These are phyloP conservation scores for Leptodirus hochenwartii DNA, from an alignment of 2,888 invertebrate genomes.

Conservation along the genomic window DNA sequence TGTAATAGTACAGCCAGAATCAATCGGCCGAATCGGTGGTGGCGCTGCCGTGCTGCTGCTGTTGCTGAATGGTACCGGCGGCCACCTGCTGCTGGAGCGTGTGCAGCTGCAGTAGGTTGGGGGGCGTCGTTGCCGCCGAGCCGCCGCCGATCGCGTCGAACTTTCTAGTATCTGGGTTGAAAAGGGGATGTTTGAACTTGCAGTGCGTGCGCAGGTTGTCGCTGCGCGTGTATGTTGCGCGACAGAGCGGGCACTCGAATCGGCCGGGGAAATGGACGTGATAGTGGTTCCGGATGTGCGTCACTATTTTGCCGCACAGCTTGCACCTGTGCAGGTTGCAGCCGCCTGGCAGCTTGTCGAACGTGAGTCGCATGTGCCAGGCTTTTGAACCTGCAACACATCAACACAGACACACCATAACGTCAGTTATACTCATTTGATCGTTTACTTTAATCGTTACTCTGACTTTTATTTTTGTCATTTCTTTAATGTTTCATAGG, in stretches of 20 bases:
- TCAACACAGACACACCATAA: constrained; percentile 13
- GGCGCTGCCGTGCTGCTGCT: constrained; percentile 11
- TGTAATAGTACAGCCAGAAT: constrained; percentile 26
- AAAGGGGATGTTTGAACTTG: constrained; percentile 82
- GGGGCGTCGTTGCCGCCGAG: constrained; percentile 6
- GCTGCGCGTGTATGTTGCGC: constrained; percentile 80
- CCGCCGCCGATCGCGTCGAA: constrained; percentile 38
- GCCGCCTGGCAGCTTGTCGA: constrained; percentile 83
- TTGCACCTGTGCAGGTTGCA: constrained; percentile 87
- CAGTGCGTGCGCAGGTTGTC: constrained; percentile 85
- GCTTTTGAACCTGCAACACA: constrained; percentile 78
- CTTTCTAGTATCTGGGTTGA: constrained; percentile 73
- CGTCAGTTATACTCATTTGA: no score
- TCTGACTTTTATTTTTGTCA: no score
- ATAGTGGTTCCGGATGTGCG: constrained; percentile 87
- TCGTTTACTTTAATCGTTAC: constrained; percentile 21
- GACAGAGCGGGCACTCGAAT: constrained; percentile 81
- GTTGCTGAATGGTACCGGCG: constrained; percentile 16
- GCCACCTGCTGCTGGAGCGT: constrained; percentile 11
- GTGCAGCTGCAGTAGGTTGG: constrained; percentile 6
- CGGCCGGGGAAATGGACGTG: constrained; percentile 86
- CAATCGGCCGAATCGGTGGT: constrained; percentile 27
- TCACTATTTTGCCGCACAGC: constrained; percentile 87
- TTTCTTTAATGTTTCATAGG: no score
- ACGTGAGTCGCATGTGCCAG: constrained; percentile 90